Percentiles rank a stretch among this genome's conserved stretches.
Conservation (phyloP, 2,888 invertebrate species). For the Oscheius sp. region DNA sequence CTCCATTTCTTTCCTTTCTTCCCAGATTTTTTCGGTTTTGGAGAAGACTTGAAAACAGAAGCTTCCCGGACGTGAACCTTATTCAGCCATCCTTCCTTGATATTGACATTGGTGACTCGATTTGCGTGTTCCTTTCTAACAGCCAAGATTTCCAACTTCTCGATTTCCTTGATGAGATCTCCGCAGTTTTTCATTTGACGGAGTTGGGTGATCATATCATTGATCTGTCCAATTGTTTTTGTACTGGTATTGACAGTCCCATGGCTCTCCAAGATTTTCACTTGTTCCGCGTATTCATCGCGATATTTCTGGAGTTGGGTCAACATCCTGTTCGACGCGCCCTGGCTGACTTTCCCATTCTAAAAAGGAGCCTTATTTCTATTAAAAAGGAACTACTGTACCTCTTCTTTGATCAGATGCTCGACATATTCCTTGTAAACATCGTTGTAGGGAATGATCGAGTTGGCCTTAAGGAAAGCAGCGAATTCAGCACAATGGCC, state of each 20-base stretch:
- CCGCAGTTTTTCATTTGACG: background rate
- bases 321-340: background rate
- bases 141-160: background rate
- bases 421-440: constrained; percentile 29
- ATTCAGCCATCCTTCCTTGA: background rate
- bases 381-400: no score
- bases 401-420: constrained; percentile 23
- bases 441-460: constrained; percentile 43
- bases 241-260: background rate
- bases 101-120: background rate
- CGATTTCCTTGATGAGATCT: background rate
- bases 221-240: background rate
- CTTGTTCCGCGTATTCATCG: background rate
- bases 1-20: no score
- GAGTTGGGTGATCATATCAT: background rate
- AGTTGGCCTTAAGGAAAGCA: constrained; percentile 36
- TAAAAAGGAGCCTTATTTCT: no score
- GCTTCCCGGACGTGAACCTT: background rate
- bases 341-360: background rate
- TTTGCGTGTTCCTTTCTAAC: background rate
- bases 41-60: no score
- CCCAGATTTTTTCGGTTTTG: no score
- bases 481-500: constrained; percentile 11
- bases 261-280: background rate
- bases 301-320: background rate